Evolutionary conservation across 2,797 vertebrate species (phyloP), one percentile per base, ranked within the genome.

Genomic region (Rhabdomys pumilio): DNA sequence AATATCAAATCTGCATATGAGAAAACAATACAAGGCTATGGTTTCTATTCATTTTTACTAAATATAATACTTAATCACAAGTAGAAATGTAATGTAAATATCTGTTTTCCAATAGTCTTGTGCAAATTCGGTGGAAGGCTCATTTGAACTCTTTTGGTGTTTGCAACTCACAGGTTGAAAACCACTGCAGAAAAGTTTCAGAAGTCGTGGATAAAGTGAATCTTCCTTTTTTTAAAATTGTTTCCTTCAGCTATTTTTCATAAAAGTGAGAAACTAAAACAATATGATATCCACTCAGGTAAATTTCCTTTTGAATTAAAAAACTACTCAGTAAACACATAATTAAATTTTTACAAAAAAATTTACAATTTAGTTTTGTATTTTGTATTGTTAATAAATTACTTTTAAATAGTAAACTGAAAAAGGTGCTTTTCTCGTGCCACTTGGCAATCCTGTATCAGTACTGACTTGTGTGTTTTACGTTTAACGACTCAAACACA

Each of bases 391-490:
- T 86, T 69, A 79, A 57, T 53, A 96, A 38, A 73, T 87, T 82
- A n/a, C 1, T 53, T 93, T 17, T 91, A 89, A 83, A 29, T 69
- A 24, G 1, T 72, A 63, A 81, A 76, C 29, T 87, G 61, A 88
- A 95, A 96, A 93, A 83, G 53, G 73, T 3, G 57, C 20, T 85
- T 61, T 29, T 84, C 50, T 94, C 63, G 65, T 63, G 55, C 15
- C 22, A 90, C 90, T 89, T 90, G 90, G n/a, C 55, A 95, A 87
- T 44, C 41, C 50, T 96, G 3, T 63, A 91, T 89, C 44, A 80
- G 75, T 65, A 95, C 87, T 91, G 47, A 55, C 87, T 92, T 93
- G 92, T 89, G 90, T 92, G 44, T 91, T 96, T 97, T 95, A 87
- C 13, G 89, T 82, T 75, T 97, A 96, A 61, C 90, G 65, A 6